These are phyloP conservation scores for Danio aesculapii DNA, from an alignment of 2,797 vertebrate genomes.

Conservation along the genomic window DNA sequence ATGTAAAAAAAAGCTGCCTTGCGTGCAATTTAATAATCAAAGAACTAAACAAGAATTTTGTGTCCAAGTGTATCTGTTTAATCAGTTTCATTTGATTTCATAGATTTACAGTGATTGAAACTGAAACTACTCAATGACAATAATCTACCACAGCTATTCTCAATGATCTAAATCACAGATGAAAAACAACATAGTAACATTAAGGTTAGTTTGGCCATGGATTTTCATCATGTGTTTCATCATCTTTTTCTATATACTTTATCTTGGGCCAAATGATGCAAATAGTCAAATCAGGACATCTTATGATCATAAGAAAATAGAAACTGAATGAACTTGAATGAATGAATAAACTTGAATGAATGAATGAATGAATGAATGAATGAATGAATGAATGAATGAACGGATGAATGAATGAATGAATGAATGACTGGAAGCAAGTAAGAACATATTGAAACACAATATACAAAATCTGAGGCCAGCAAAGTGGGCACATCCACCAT, in stretches of 20 bases:
- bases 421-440: conserved; percentile 44
- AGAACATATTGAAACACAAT: conserved; percentile 45
- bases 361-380: too few relatives aligned
- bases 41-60: background rate
- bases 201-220: conserved; percentile 52
- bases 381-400: too few relatives aligned
- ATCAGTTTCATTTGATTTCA: background rate
- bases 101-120: background rate
- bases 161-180: conserved; percentile 26
- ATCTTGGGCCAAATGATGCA: conserved; percentile 46
- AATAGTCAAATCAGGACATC: conserved; percentile 41
- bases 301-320: conserved; percentile 33
- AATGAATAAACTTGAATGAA: too few relatives aligned
- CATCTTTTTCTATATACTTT: conserved; percentile 38
- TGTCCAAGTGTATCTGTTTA: background rate
- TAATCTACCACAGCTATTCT: background rate
- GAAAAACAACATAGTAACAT: conserved; percentile 33
- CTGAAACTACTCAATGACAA: background rate
- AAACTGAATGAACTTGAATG: too few relatives aligned
- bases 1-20: too few relatives aligned
- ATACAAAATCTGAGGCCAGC: conserved; percentile 28
- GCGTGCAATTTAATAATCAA: background rate
- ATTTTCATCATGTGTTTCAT: conserved; percentile 50
- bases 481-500: background rate
- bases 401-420: too few relatives aligned